Conservation (phyloP, 2,113 vertebrate species). For the Rhea pennata region DNA sequence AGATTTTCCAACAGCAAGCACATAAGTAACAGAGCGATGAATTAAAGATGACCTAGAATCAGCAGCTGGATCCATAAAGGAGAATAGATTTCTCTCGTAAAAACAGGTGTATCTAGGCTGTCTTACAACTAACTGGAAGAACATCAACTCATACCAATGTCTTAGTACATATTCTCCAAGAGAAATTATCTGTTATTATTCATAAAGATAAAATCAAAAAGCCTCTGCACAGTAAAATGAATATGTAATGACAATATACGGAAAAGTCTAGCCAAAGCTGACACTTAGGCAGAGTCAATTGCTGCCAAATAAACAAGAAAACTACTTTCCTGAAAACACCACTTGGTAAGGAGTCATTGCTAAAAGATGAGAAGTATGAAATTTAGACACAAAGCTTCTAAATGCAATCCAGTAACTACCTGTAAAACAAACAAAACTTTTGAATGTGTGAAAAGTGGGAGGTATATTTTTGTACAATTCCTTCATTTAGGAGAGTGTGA, state of each 20-base stretch:
- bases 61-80: neutral
- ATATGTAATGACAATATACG: neutral
- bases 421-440: neutral
- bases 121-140: neutral
- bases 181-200: neutral
- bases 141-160: accelerated
- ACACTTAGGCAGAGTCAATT: neutral
- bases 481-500: neutral
- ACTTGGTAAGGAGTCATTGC: conserved; percentile 4
- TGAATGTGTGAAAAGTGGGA: neutral
- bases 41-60: neutral
- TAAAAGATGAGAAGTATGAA: neutral
- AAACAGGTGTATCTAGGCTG: neutral
- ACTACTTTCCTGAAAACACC: conserved; percentile 16
- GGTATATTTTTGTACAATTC: neutral
- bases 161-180: neutral
- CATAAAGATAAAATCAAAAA: neutral
- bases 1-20: neutral
- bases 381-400: neutral
- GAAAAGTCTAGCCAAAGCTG: neutral
- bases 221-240: neutral
- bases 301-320: conserved; percentile 31
- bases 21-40: neutral
- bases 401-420: neutral
- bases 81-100: neutral